Conservation (phyloP, 2,888 invertebrate genomes). For the Heliconius ethilla region DNA sequence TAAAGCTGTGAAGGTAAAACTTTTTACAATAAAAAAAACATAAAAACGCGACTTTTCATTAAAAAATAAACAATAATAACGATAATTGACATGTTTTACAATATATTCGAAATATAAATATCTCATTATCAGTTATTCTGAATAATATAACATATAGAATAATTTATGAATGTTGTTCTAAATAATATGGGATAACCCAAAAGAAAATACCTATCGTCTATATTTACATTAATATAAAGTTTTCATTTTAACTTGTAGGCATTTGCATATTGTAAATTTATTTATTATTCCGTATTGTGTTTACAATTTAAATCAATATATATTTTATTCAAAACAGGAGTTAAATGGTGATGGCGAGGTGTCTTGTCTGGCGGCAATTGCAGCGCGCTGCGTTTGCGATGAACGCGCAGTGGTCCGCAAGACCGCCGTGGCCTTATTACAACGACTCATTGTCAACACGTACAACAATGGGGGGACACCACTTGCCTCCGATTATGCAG, state of each 20-base stretch:
- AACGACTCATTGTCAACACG: slow-evolving; percentile 53
- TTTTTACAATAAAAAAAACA: not conserved
- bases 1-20: slow-evolving; percentile 56
- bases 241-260: not conserved
- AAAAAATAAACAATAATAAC: too few relatives aligned
- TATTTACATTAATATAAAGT: not conserved
- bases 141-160: too few relatives aligned
- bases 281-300: too few relatives aligned
- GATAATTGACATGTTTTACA: too few relatives aligned
- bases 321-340: slow-evolving; percentile 51
- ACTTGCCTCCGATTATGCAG: slow-evolving; percentile 51
- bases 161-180: too few relatives aligned
- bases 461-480: slow-evolving; percentile 37
- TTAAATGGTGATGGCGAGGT: slow-evolving; percentile 60
- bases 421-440: slow-evolving; percentile 64
- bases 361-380: slow-evolving; percentile 61
- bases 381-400: slow-evolving; percentile 67
- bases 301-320: too few relatives aligned
- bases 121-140: too few relatives aligned
- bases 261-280: not conserved
- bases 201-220: too few relatives aligned
- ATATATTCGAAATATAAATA: too few relatives aligned
- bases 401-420: slow-evolving; percentile 72
- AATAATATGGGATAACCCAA: too few relatives aligned
- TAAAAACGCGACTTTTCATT: too few relatives aligned